A percentile compares a stretch with the other conserved stretches of the same genome.
Evolutionary conservation across 2,888 invertebrate species (phyloP).

Genomic region (Doris montereyensis): DNA sequence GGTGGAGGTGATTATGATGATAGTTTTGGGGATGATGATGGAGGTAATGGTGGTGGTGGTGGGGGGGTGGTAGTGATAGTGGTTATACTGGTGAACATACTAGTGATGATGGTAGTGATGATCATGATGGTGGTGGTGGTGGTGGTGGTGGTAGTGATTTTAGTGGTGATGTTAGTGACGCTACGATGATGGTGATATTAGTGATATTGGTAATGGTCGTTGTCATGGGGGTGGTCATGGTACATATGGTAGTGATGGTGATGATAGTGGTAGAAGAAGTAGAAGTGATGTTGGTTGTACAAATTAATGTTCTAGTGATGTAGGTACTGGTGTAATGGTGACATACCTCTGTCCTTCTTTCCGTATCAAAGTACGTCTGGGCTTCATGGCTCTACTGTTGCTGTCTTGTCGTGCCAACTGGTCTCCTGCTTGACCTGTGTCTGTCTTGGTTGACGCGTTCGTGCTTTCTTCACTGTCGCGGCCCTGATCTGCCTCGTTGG

Average conservation of each 20-base stretch:
- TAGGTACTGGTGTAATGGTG: slow-evolving; percentile 80
- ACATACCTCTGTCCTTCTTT: slow-evolving; percentile 98
- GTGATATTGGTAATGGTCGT: too few relatives aligned
- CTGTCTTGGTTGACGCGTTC: background rate
- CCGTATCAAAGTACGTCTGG: slow-evolving; percentile 83
- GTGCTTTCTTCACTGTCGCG: background rate
- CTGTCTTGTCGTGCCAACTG: slow-evolving; percentile 37
- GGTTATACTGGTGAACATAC: background rate
- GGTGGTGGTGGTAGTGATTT: too few relatives aligned
- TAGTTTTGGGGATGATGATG: background rate
- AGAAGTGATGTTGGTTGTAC: background rate
- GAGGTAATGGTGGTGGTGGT: background rate
- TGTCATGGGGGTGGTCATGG: background rate
- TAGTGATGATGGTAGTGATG: too few relatives aligned
- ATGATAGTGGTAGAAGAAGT: background rate
- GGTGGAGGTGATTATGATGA: background rate
- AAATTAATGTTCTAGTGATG: background rate
- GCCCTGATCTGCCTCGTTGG: background rate
- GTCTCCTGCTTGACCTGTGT: background rate
- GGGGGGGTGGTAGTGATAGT: background rate
- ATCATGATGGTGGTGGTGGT: too few relatives aligned
- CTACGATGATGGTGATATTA: too few relatives aligned
- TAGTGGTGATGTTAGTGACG: too few relatives aligned
- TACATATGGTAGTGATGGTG: background rate
- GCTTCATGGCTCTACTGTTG: slow-evolving; percentile 42